A percentile compares a stretch with the other conserved stretches of the same genome.
Evolutionary conservation across 2,113 vertebrate genomes (phyloP).

Genomic region (Crotalus viridis): DNA sequence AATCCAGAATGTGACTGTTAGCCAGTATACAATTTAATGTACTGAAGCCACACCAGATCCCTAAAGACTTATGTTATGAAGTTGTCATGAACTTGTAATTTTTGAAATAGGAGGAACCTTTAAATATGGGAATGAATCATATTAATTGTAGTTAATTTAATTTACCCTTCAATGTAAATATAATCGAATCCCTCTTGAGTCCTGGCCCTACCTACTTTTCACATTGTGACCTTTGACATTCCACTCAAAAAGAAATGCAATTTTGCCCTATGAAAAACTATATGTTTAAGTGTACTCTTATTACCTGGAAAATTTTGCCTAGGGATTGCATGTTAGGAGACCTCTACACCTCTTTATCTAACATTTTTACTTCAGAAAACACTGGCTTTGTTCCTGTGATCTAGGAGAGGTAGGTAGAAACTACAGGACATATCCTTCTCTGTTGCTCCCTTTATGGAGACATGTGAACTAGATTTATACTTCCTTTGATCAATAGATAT

Average conservation of each 20-base stretch:
- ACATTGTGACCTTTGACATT: neutral
- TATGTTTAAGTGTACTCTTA: neutral
- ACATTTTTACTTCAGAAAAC: neutral
- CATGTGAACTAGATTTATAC: too few species aligned
- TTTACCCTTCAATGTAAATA: neutral
- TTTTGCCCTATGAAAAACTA: neutral
- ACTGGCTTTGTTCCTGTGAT: too few species aligned
- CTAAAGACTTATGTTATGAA: neutral
- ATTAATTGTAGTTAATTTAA: neutral
- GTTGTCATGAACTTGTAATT: neutral
- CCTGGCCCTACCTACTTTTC: neutral
- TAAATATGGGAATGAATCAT: neutral
- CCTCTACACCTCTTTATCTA: neutral
- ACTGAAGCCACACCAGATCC: neutral
- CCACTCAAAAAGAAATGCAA: neutral
- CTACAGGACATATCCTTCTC: too few species aligned
- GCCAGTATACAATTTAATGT: neutral
- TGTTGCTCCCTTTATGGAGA: too few species aligned
- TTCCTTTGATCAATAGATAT: too few species aligned
- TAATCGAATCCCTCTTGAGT: neutral
- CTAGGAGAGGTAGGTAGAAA: too few species aligned
- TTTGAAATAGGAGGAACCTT: neutral
- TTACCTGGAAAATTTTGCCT: neutral
- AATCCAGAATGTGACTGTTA: neutral
- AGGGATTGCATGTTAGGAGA: neutral